Evolutionary conservation across 2,113 vertebrate genomes (phyloP), one percentile per base, ranked within the genome.

Genomic region (Pogonocichla stellata): DNA sequence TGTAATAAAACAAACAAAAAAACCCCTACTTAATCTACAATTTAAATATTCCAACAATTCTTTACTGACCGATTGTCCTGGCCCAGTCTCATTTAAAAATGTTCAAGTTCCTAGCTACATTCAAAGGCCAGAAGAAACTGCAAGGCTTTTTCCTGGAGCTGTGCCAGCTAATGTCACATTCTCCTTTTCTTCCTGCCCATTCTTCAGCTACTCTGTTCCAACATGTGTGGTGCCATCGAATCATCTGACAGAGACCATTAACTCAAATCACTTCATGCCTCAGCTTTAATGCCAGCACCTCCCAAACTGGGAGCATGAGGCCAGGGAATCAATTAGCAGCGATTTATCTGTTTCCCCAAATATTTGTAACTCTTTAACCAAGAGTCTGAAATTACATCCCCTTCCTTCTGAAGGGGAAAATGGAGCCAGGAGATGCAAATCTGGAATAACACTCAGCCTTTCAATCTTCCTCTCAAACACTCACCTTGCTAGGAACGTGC

Each of bases 361-460:
- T 90, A 93, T 70, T 69, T 94, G 73, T 75, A 94, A 34, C 56
- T 93, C 78, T 93, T 73, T 88, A 80, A 90, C 71, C 28, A 70
- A 64, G 29, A 7, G 47, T 92, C 72, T 96, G 93, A 96, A 96
- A 96, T 94, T 73, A 92, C 85, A 88, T 71, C 74, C 12, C 45
- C 16, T 54, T 72, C 80, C 69, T 45, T 94, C 62, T 34, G 38
- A 86, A 77, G 38, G 45, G 42, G 70, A 88, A 92, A 94, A 83
- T 0, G 1, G 60, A 96, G 75, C 53, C 47, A 69, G 38, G 20
- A 92, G 78, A 82, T 72, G 67, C 23, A 90, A 65, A 95, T 82
- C 83, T 89, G 77, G 43, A 83, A 47, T 22, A 67, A 57, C 88
- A 43, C 23, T 92, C 62, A 67, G 58, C 47, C 51, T 94, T 88